A percentile compares a stretch with the other conserved stretches of the same genome.
These are phyloP conservation scores for Hypsibius dujardini DNA, from an alignment of 1,140 invertebrate genomes.

Conservation along the genomic window DNA sequence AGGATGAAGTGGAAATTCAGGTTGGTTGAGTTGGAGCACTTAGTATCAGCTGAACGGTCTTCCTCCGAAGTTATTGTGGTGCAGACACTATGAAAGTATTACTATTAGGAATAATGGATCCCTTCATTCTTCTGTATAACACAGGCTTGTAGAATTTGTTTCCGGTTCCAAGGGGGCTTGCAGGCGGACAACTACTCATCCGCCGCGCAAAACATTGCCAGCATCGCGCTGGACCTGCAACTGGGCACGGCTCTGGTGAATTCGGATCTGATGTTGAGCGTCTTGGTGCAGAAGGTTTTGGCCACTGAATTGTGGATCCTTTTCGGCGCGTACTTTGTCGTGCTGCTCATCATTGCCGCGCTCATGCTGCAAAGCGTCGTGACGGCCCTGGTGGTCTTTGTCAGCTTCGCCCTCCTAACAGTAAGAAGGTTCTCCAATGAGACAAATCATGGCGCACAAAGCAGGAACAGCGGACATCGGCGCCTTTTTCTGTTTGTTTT, in stretches of 20 bases:
- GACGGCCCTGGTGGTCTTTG: slow-evolving; percentile 7
- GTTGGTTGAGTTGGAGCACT: neutral
- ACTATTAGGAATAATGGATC: neutral
- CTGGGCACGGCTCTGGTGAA: slow-evolving; percentile 9
- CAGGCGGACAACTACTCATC: neutral
- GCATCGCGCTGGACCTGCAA: neutral
- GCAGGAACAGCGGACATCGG: too few species aligned
- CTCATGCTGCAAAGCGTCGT: neutral
- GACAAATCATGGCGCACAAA: too few species aligned
- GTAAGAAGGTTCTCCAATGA: neutral
- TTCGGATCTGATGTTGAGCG: neutral
- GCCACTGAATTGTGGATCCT: neutral
- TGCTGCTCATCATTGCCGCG: slow-evolving; percentile 6
- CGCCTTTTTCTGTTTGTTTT: neutral
- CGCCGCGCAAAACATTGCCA: neutral
- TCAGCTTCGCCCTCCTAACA: neutral
- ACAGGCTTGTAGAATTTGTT: neutral
- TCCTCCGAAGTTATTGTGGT: neutral
- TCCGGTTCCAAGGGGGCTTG: neutral
- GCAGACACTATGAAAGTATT: neutral
- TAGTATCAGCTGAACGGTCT: neutral
- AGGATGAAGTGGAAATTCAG: slow-evolving; percentile 9
- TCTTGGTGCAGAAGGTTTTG: slow-evolving; percentile 8
- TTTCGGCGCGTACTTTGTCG: slow-evolving; percentile 7
- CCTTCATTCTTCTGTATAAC: neutral